Base-by-base conservation (phyloP, 2,888 invertebrate species). In the Nomada hirtipes region DNA sequence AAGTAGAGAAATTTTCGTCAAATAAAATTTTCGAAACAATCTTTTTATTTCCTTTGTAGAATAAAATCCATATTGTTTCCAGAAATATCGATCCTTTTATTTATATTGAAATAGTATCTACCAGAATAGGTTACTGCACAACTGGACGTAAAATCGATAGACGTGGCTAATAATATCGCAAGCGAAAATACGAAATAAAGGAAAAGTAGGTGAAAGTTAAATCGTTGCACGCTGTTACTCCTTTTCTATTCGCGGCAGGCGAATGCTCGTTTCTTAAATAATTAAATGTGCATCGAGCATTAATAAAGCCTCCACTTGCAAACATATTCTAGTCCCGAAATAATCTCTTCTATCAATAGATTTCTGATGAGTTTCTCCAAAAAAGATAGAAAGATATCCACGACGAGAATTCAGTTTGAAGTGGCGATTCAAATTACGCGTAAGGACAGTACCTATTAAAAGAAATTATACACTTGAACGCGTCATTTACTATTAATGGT, bases 151-250 rank as follows among this genome's bases (percentile, higher is more conserved):
- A 47, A 15, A 47, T 47, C 47, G 47, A 47, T 47, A 47, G 47
- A 47, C 47, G 10, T 13, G 47, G 47, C 47, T 47, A 47, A 47
- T 15, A 47, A 55, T 75, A 63, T 55, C 52, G 50, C 7, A 15
- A n/a, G 55, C 3, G 50, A 69, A 76, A 44, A 52, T 11, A 42
- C 59, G 36, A 70, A 65, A 65, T 26, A 52, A 29, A 50, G 70
- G 29, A 69, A 47, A 79, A 77, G 60, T 70, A 65, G 78, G 78
- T 78, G 78, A 77, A 79, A 77, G 78, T 79, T 42, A 64, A 76
- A 64, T n/a, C 18, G 36, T 26, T 7, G n/a, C 13, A n/a, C 36
- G 59, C 47, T 13, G 47, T 26, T 61, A 52, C 53, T 69, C 52
- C 52, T 26, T 50, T 50, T 61, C 53, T 47, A 65, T 78, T 65